These are phyloP conservation scores for Unio delphinus DNA, from an alignment of 2,888 invertebrate genomes.

Conservation along the genomic window DNA sequence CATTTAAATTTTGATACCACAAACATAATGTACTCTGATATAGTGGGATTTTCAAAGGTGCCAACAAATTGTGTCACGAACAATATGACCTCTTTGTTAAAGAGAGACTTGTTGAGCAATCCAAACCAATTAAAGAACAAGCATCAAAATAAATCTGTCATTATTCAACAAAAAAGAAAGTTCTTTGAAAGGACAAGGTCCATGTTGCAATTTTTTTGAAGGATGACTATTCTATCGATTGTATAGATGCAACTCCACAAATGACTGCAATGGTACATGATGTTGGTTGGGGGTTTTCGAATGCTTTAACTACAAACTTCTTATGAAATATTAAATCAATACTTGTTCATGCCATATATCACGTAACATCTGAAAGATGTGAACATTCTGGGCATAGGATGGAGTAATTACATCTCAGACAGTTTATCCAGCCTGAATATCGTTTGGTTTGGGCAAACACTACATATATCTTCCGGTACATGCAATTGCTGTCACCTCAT, in stretches of 20 bases:
- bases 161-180: neutral
- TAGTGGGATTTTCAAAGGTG: constrained; percentile 2
- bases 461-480: constrained; percentile 1
- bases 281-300: too few relatives aligned
- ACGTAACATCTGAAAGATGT: too few relatives aligned
- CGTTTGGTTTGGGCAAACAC: constrained; percentile 7
- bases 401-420: constrained; percentile 1
- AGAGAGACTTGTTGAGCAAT: constrained; percentile 1
- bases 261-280: too few relatives aligned
- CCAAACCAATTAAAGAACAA: constrained; percentile 1
- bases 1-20: constrained; percentile 4
- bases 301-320: too few relatives aligned
- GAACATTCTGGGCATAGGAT: too few relatives aligned
- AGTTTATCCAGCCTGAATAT: constrained; percentile 5
- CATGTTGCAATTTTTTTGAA: neutral
- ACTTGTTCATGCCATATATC: too few relatives aligned
- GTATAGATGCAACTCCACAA: too few relatives aligned
- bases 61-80: constrained; percentile 2
- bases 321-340: too few relatives aligned
- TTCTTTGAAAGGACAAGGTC: neutral
- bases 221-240: constrained; percentile 1
- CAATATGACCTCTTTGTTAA: constrained; percentile 4
- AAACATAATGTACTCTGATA: neutral
- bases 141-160: constrained; percentile 3
- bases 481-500: neutral